Evolutionary conservation across 92 coral and sea anemone genomes (phyloP), one percentile per base, ranked within the genome.

Genomic region (Epizoanthus rinbou): DNA sequence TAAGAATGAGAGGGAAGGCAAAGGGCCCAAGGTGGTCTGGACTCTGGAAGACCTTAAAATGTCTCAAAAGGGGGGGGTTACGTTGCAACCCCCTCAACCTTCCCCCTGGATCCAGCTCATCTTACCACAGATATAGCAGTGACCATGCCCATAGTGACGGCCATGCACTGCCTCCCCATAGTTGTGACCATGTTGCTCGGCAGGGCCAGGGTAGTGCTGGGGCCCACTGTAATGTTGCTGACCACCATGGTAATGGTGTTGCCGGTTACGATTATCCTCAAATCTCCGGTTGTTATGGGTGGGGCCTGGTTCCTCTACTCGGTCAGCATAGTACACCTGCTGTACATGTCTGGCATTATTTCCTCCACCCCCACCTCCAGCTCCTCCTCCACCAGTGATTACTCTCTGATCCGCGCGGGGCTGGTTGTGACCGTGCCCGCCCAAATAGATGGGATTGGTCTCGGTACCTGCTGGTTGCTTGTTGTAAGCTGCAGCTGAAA

Each of bases 111-210:
- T 28, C 4, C 17, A 4, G 5, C 47, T 39, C 2, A 13, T 53
- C 82, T 78, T 78, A 78, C 82, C 82, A 78, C 96, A 92, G 65
- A 90, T 86, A 47, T 59, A 91, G 81, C 96, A 92, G 57, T 92
- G 96, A 13, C 93, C 95, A 76, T 87, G 80, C 57, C 89, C 87
- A 71, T 91, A 88, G 64, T 87, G 83, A 60, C 84, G 56, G 53
- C 87, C 87, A 23, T 88, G 86, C 43, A 74, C 25, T 24, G 86
- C 89, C 24, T 89, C 89, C 17, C 82, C 73, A 68, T 80, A 81
- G 59, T 81, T 82, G 60, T 60, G 85, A 22, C 82, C 82, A 41
- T 78, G 82, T 50, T 82, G 70, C 79, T 83, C 90, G n/a, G 63
- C 41, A 11, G 54, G 54, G 54, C 54, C 80, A 17, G 33, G 47